phyloP scores from a whole-genome alignment of 37 sponge, comb jelly and placozoan genomes.

The Cladorhizidae sp. region DNA sequence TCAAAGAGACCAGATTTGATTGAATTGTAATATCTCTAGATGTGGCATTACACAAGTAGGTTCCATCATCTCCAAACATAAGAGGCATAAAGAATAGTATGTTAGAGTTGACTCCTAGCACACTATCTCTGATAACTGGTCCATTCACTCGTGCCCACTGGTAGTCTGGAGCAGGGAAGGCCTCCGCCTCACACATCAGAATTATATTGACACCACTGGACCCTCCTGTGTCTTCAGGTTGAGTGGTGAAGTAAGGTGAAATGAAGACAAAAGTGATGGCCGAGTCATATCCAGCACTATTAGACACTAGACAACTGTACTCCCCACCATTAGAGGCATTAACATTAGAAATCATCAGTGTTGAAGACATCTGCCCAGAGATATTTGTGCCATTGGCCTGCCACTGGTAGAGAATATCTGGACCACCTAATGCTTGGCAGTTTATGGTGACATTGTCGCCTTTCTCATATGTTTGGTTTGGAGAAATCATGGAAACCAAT shows the following conservation, averaged over 20 bases:
- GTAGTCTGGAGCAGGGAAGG: constrained; percentile 35
- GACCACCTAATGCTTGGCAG: constrained; percentile 59
- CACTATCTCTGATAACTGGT: too few species aligned
- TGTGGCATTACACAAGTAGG: constrained; percentile 1
- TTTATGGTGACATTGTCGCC: constrained; percentile 21
- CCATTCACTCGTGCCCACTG: not conserved
- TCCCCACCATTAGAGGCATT: constrained; percentile 64
- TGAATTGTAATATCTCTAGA: not conserved
- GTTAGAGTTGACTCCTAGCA: not conserved
- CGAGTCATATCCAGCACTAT: constrained; percentile 54
- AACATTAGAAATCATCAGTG: not conserved
- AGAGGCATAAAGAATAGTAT: not conserved
- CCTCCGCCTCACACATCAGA: constrained; percentile 50
- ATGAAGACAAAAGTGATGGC: not conserved
- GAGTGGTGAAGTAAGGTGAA: constrained; percentile 9
- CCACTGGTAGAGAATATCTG: constrained; percentile 49
- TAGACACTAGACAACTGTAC: constrained; percentile 67
- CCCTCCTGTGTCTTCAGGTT: not conserved
- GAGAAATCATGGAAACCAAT: not conserved
- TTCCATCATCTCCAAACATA: constrained; percentile 17
- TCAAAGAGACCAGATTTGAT: not conserved
- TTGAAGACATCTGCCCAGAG: not conserved
- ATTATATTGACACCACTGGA: not conserved
- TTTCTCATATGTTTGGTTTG: not conserved
- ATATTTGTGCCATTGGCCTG: constrained; percentile 16